These are phyloP conservation scores for Sanderia malayensis DNA, from an alignment of 30 jellyfish, hydroid and myxozoan species.

Conservation along the genomic window DNA sequence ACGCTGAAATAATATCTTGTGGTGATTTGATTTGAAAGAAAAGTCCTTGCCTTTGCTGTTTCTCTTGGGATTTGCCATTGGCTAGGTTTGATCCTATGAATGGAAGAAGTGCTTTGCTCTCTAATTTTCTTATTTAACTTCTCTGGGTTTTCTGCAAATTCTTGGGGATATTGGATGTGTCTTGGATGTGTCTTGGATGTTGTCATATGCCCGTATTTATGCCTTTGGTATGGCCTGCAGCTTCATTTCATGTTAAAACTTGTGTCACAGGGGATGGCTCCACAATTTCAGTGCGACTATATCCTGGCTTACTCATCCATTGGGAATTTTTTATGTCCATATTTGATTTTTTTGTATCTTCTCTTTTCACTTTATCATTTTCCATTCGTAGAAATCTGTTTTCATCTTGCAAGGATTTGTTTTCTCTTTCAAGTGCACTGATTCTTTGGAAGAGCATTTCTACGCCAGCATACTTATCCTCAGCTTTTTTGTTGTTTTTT, in stretches of 20 bases:
- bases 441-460: not conserved
- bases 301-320: not conserved
- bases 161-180: too few relatives aligned
- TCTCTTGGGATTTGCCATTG: conserved; percentile 1
- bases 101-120: not conserved
- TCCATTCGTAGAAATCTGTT: not conserved
- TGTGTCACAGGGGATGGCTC: not conserved
- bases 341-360: not conserved
- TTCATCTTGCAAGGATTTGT: not conserved
- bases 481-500: not conserved
- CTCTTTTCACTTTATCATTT: not conserved
- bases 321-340: not conserved
- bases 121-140: not conserved
- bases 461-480: not conserved
- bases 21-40: not conserved
- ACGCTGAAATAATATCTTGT: not conserved
- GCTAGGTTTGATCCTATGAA: too few relatives aligned
- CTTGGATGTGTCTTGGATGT: not conserved
- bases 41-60: not conserved
- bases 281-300: not conserved
- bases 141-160: too few relatives aligned
- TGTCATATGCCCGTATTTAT: not conserved
- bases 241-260: not conserved
- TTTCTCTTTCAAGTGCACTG: not conserved
- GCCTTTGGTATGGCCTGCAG: not conserved